phyloP scores from a whole-genome alignment of 2,797 vertebrate species.

The Melanotaenia boesemani region DNA sequence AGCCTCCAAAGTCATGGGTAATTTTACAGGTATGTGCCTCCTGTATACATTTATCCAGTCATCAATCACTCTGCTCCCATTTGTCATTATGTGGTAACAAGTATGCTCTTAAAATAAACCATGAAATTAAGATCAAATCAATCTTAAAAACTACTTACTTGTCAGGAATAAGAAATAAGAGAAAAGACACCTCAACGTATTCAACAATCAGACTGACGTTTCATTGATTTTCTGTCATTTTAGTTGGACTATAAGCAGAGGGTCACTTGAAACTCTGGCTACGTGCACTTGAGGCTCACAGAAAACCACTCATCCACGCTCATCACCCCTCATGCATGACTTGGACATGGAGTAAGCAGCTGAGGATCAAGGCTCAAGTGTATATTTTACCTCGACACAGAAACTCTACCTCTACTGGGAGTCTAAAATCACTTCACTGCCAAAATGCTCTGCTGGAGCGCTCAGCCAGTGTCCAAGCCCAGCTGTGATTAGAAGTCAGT shows the following conservation, averaged over 20 bases:
- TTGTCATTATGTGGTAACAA: constrained; percentile 66
- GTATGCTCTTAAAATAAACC: constrained; percentile 67
- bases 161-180: constrained; percentile 1
- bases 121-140: constrained; percentile 20
- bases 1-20: constrained; percentile 50
- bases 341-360: constrained; percentile 49
- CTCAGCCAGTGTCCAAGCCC: constrained; percentile 46
- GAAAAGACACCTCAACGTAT: not conserved
- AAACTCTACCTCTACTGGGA: constrained; percentile 44
- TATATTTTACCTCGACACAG: constrained; percentile 63
- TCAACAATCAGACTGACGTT: constrained; percentile 16
- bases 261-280: not conserved
- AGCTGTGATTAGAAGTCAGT: constrained; percentile 67
- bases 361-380: constrained; percentile 49
- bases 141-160: constrained; percentile 23
- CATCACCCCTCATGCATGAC: constrained; percentile 56
- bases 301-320: constrained; percentile 41
- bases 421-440: constrained; percentile 53
- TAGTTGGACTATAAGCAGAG: constrained; percentile 6
- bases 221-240: constrained; percentile 30
- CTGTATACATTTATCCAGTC: constrained; percentile 58
- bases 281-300: constrained; percentile 19
- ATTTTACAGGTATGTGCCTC: constrained; percentile 69
- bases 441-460: constrained; percentile 49
- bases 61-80: constrained; percentile 58